These are phyloP conservation scores for Microcebus ravelobensis DNA, from an alignment of 2,113 vertebrate species.

Conservation along the genomic window DNA sequence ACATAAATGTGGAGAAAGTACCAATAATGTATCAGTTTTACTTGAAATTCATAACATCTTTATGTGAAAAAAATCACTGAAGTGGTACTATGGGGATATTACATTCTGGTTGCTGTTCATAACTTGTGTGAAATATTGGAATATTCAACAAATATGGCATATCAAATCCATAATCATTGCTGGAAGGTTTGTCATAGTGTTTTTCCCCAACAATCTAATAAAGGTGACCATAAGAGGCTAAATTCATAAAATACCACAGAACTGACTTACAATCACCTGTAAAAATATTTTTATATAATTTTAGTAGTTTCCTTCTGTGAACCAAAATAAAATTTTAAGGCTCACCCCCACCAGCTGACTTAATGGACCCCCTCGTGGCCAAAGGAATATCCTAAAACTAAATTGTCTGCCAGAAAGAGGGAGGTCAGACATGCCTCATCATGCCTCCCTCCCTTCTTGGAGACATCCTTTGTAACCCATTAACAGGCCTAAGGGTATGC, in stretches of 20 bases:
- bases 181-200: neutral
- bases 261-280: neutral
- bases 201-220: neutral
- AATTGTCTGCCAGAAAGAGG: no score
- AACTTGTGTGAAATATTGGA: slow-evolving; percentile 58
- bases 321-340: no score
- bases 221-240: slow-evolving; percentile 30
- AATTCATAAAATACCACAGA: slow-evolving; percentile 36
- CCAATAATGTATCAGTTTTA: slow-evolving; percentile 38
- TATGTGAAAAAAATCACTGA: slow-evolving; percentile 67
- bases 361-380: no score
- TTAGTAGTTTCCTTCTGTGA: neutral
- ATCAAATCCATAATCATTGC: slow-evolving; percentile 65
- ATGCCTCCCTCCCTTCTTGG: no score
- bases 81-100: slow-evolving; percentile 42
- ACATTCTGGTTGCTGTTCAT: slow-evolving; percentile 61
- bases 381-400: no score
- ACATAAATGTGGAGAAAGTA: slow-evolving; percentile 31
- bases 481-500: no score
- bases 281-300: slow-evolving; percentile 18
- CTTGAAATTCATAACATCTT: slow-evolving; percentile 69
- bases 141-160: slow-evolving; percentile 56
- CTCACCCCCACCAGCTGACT: no score
- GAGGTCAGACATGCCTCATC: no score
- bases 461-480: no score